Base-by-base conservation (phyloP, 2,888 invertebrate genomes). In the Coremacera marginata region DNA sequence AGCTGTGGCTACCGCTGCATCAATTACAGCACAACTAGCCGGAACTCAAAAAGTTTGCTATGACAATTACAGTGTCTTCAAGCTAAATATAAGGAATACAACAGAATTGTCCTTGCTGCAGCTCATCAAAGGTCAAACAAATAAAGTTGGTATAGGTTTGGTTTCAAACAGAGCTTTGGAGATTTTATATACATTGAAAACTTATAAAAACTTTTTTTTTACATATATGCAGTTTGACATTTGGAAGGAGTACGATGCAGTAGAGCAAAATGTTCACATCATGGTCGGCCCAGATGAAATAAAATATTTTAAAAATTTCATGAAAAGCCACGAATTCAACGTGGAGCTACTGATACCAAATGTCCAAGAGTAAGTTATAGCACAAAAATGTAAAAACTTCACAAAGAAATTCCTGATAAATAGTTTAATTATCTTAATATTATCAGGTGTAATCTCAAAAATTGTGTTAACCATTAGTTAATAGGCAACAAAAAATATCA, bases 281-380 rank as follows among this genome's bases (percentile, higher is more conserved):
- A 92, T 94, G 92, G 92, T 94, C 0, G 88, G 91, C 11, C 93
- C 94, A 0, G 87, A 90, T 8, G 88, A 90, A 52, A 84, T 90
- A 51, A 71, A 71, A 0, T 87, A 90, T 0, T 92, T 94, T 81
- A 84, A 89, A 72, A 82, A 88, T 51, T 83, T 90, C 0, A 86
- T 92, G 70, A 84, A 88, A 1, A 68, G 84, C 0, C 84, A 87
- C 70, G 86, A 88, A 1, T 86, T 93, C 5, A 79, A 89, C 25
- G 87, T 86, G 44, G 84, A 90, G 78, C 81, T 91, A 0, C 87
- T 90, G 72, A 91, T 94, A 76, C 85, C 91, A 1, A 90, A 94
- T 87, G 92, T 94, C 0, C 93, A 94, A 88, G 86, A 88, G 89
- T 92, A 87, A 91, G 90, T 87, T 31, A 3, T 1, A n/a, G n/a